Evolutionary conservation across 2,113 vertebrate species (phyloP).

Genomic region (Vulpes vulpes): DNA sequence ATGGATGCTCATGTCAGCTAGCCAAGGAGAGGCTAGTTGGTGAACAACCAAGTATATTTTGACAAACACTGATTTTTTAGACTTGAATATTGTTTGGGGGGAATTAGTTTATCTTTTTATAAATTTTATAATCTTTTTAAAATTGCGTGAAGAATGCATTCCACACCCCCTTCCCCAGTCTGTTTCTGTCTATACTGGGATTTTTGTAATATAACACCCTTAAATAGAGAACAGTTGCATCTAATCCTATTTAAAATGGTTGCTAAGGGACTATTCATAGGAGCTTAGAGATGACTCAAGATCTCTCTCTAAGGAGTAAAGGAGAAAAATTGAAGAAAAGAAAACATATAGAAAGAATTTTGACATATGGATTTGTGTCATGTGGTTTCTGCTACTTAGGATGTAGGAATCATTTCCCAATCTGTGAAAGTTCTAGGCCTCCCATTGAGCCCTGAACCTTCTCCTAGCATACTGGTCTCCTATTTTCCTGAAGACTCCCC

Average conservation of each 20-base stretch:
- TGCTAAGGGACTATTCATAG: slow-evolving; percentile 76
- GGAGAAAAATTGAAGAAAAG: slow-evolving; percentile 46
- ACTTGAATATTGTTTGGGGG: background rate
- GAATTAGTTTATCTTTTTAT: background rate
- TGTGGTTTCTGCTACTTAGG: background rate
- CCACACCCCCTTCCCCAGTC: background rate
- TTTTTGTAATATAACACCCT: slow-evolving; percentile 56
- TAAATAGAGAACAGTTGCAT: slow-evolving; percentile 70
- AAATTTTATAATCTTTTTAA: slow-evolving; percentile 48
- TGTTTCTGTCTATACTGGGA: slow-evolving; percentile 47
- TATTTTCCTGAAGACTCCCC: background rate
- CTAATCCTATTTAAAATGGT: slow-evolving; percentile 74
- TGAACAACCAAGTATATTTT: background rate
- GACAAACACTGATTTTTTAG: slow-evolving; percentile 12
- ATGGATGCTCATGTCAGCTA: no score
- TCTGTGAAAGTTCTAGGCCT: background rate
- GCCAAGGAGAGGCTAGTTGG: background rate
- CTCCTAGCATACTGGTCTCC: background rate
- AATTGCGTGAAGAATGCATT: background rate
- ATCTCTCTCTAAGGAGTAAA: slow-evolving; percentile 61
- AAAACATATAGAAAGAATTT: slow-evolving; percentile 43
- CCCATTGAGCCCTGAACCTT: background rate
- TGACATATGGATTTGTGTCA: background rate
- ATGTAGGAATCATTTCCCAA: background rate
- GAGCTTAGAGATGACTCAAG: slow-evolving; percentile 53